Percentiles rank a stretch among this genome's conserved stretches.
phyloP scores from a whole-genome alignment of 2,113 vertebrate species.

The Austrofundulus limnaeus region DNA sequence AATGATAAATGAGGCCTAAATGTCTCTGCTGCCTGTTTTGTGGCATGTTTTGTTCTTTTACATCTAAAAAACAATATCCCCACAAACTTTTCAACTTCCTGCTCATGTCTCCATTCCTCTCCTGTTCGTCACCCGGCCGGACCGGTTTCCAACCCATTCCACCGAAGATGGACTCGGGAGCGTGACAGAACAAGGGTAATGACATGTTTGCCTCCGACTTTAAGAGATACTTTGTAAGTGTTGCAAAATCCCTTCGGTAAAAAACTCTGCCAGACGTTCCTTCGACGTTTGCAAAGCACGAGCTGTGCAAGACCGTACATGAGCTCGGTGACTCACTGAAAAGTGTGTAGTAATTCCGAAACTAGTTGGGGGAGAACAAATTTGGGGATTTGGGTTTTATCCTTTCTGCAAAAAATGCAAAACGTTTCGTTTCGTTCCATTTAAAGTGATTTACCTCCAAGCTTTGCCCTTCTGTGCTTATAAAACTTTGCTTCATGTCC shows the following conservation, averaged over 20 bases:
- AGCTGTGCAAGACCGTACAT: constrained; percentile 36
- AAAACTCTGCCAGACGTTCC: not conserved
- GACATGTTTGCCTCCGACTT: constrained; percentile 23
- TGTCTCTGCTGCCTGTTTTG: not conserved
- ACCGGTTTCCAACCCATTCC: constrained; percentile 66
- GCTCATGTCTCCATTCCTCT: constrained; percentile 45
- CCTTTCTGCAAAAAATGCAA: not conserved
- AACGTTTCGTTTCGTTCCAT: not conserved
- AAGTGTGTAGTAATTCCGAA: constrained; percentile 10
- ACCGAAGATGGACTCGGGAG: not conserved
- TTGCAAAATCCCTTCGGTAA: constrained; percentile 36
- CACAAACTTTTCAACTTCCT: not conserved
- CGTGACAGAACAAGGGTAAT: constrained; percentile 48
- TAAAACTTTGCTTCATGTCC: constrained; percentile 8
- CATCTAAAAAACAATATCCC: not conserved
- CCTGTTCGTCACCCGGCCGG: constrained; percentile 64
- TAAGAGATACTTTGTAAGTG: constrained; percentile 24
- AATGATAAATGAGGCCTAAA: not conserved
- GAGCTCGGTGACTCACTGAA: constrained; percentile 31
- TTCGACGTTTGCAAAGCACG: not conserved
- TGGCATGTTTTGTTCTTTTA: not conserved
- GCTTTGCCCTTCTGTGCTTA: constrained; percentile 1
- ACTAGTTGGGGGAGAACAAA: not conserved
- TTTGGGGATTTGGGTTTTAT: not conserved
- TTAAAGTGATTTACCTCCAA: constrained; percentile 52